Evolutionary conservation across 1,140 invertebrate genomes (phyloP).

Genomic region (Gonatopus flavifemur): DNA sequence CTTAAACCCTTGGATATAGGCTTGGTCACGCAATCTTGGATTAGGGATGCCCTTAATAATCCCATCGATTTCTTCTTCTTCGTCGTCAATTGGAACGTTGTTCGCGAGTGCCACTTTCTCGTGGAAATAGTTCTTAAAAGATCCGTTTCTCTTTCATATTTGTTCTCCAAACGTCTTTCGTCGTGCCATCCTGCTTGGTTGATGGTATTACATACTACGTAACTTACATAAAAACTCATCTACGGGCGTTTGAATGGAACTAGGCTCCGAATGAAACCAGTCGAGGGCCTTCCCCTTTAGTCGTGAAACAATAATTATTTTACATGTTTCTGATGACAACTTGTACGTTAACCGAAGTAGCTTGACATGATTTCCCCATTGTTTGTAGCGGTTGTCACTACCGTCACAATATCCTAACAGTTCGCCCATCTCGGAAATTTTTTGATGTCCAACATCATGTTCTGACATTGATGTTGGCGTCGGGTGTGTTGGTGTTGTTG

Average conservation of each 20-base stretch:
- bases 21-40: slow-evolving; percentile 2
- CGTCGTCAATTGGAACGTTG: slow-evolving; percentile 8
- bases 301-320: slow-evolving; percentile 5
- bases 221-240: slow-evolving; percentile 2
- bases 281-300: slow-evolving; percentile 9
- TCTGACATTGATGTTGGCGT: no score
- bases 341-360: slow-evolving; percentile 3
- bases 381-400: neutral
- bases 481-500: neutral
- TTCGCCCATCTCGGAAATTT: neutral
- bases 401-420: slow-evolving; percentile 2
- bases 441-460: no score
- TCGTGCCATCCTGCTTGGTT: slow-evolving; percentile 1
- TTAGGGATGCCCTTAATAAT: slow-evolving; percentile 7
- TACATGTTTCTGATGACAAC: slow-evolving; percentile 1
- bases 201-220: slow-evolving; percentile 7
- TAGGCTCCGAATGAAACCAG: slow-evolving; percentile 12
- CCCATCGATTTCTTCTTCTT: slow-evolving; percentile 8
- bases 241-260: slow-evolving; percentile 4
- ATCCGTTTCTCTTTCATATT: neutral
- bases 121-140: slow-evolving; percentile 9
- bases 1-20: neutral
- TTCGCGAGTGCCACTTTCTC: slow-evolving; percentile 10
- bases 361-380: slow-evolving; percentile 3
- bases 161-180: slow-evolving; percentile 7